A percentile compares a stretch with the other conserved stretches of the same genome.
phyloP scores from a whole-genome alignment of 2,888 invertebrate species.

The Onthophagus sagittarius region DNA sequence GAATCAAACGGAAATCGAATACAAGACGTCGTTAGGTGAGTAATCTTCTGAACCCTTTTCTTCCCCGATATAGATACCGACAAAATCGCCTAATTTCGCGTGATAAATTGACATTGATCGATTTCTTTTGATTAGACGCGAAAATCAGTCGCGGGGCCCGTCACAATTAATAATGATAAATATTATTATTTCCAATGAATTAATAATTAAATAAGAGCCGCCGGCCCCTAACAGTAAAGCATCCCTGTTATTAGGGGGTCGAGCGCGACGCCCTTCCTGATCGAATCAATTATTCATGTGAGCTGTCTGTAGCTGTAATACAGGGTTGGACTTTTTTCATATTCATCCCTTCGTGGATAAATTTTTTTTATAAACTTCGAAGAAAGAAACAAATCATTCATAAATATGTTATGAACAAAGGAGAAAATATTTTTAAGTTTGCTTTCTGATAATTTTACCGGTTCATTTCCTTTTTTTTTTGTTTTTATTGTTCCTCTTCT shows the following conservation, averaged over 20 bases:
- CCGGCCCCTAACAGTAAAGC: constrained; percentile 16
- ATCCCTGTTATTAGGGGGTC: constrained; percentile 24
- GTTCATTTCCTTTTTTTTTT: background rate
- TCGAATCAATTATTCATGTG: constrained; percentile 26
- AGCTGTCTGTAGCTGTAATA: background rate
- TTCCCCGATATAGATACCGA: background rate
- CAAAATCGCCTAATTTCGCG: background rate
- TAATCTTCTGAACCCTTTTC: constrained; percentile 21
- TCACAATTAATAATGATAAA: constrained; percentile 21
- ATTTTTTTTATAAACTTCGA: background rate
- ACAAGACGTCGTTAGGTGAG: constrained; percentile 58
- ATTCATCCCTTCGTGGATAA: background rate
- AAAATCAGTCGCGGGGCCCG: background rate
- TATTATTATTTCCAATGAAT: constrained; percentile 20
- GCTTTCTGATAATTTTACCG: too few relatives aligned
- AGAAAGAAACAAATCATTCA: too few relatives aligned
- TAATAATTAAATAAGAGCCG: constrained; percentile 22
- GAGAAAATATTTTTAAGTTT: too few relatives aligned
- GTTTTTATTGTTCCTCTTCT: background rate
- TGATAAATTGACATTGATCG: background rate
- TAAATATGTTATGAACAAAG: background rate
- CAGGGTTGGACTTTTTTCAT: background rate
- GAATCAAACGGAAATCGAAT: constrained; percentile 48
- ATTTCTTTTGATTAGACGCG: background rate
- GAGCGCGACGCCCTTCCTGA: constrained; percentile 20